phyloP scores from a whole-genome alignment of 2,113 vertebrate genomes.

The Burhinus bistriatus region DNA sequence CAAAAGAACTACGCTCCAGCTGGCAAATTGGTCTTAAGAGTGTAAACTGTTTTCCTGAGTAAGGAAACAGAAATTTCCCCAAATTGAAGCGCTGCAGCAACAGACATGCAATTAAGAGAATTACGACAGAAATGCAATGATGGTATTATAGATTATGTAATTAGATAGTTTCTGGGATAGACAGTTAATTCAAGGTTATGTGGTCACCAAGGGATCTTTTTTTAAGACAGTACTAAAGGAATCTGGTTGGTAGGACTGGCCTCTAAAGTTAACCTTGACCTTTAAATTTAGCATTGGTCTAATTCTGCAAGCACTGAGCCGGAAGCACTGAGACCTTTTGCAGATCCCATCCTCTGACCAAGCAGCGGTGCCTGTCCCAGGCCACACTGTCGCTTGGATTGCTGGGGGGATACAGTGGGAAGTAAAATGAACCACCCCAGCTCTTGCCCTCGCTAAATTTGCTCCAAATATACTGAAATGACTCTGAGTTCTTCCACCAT shows the following conservation, averaged over 20 bases:
- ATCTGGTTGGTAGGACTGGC: neutral
- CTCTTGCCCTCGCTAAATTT: neutral
- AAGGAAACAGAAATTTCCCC: slow-evolving; percentile 44
- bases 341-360: neutral
- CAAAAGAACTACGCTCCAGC: slow-evolving; percentile 23
- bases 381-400: fast-evolving
- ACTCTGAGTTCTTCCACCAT: neutral
- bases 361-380: neutral
- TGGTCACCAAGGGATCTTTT: neutral
- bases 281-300: neutral
- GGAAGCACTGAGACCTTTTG: neutral
- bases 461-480: neutral
- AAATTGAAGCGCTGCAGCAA: slow-evolving; percentile 16
- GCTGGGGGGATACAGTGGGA: fast-evolving
- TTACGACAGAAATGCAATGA: neutral
- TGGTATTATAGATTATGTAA: neutral
- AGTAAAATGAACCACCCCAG: neutral
- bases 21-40: slow-evolving; percentile 52
- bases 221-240: neutral
- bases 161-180: neutral
- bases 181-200: neutral
- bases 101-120: slow-evolving; percentile 24
- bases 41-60: slow-evolving; percentile 35
- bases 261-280: neutral
- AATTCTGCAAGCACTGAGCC: neutral